Evolutionary conservation across 2,888 invertebrate species (phyloP).

Genomic region (Acrobasis repandana): DNA sequence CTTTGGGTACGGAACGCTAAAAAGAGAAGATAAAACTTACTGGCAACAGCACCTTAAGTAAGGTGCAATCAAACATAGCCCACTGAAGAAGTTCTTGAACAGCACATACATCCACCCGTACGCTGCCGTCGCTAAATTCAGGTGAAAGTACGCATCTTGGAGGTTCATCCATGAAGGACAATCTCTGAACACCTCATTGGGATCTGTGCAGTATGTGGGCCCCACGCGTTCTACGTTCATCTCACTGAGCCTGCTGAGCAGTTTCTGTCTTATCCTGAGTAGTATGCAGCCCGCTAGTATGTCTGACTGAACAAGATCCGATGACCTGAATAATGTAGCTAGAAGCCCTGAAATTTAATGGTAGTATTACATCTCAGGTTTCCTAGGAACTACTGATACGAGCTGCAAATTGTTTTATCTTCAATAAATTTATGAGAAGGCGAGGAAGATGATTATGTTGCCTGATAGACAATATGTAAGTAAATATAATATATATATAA

Average conservation of each 20-base stretch:
- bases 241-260: conserved; percentile 23
- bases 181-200: conserved; percentile 21
- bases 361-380: background rate
- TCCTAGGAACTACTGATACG: no score
- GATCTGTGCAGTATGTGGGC: conserved; percentile 27
- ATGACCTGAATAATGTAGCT: conserved; percentile 30
- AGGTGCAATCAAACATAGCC: conserved; percentile 29
- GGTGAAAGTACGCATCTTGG: conserved; percentile 27
- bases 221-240: background rate
- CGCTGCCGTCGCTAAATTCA: conserved; percentile 29
- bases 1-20: no score
- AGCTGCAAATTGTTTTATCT: no score
- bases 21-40: conserved; percentile 25
- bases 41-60: conserved; percentile 29
- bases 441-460: no score
- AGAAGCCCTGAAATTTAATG: conserved; percentile 29
- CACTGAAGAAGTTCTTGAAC: conserved; percentile 29
- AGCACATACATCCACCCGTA: conserved; percentile 32
- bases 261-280: conserved; percentile 31
- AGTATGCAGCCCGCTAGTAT: conserved; percentile 32
- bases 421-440: no score
- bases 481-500: no score
- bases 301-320: conserved; percentile 32
- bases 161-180: conserved; percentile 32
- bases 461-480: no score